Percentiles rank a stretch among this genome's conserved stretches.
Conservation (phyloP, 2,797 vertebrate genomes). For the Alcedo quadribrachys region DNA sequence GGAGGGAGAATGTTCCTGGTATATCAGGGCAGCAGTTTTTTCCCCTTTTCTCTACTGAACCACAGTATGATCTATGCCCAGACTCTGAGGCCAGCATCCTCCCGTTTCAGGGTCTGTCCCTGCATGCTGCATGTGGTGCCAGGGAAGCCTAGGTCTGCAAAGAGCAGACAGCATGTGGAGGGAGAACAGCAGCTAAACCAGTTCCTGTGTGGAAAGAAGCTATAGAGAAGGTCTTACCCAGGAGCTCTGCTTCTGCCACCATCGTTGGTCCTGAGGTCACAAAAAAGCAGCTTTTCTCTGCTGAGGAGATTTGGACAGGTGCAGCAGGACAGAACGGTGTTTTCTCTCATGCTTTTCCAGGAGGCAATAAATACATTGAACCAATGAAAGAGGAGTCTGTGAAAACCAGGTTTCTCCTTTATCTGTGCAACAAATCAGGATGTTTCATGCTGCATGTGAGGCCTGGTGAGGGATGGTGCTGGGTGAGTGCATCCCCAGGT, state of each 20-base stretch:
- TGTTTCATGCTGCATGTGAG: neutral
- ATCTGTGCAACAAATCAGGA: neutral
- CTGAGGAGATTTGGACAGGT: neutral
- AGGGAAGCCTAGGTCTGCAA: neutral
- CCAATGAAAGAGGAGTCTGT: neutral
- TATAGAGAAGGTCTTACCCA: neutral
- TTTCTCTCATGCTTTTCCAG: neutral
- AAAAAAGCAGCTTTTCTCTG: neutral
- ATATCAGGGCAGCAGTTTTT: neutral
- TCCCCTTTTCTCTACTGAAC: neutral
- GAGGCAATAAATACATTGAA: neutral
- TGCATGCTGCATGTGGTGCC: fast-evolving
- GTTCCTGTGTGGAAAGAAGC: neutral
- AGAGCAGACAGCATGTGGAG: neutral
- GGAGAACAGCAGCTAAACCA: neutral
- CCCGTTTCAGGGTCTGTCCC: neutral
- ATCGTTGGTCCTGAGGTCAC: neutral
- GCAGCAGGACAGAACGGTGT: neutral
- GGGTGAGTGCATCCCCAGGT: neutral
- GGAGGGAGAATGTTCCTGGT: neutral
- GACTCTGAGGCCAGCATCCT: neutral
- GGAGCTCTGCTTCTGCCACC: neutral
- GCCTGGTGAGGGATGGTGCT: fast-evolving
- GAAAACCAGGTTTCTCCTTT: neutral
- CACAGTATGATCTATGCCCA: fast-evolving